phyloP scores from a whole-genome alignment of 2,888 invertebrate species.

The Phyto melanocephala region DNA sequence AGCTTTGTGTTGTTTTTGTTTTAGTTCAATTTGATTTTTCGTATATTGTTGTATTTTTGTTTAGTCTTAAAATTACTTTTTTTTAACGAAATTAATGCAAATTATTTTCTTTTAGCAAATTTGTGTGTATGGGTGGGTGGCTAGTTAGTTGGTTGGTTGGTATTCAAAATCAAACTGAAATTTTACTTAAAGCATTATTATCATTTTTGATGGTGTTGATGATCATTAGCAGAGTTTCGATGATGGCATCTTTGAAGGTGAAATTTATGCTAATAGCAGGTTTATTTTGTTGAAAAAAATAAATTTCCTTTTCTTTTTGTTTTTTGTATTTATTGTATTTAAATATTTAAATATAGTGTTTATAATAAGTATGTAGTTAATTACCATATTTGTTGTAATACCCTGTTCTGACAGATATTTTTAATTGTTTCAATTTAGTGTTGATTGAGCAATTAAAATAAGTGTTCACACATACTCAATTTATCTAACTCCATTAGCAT shows the following conservation, averaged over 20 bases:
- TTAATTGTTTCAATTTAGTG: too few species aligned
- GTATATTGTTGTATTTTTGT: neutral
- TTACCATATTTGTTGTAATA: neutral
- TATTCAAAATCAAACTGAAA: neutral
- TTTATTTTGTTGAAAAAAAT: constrained; percentile 7
- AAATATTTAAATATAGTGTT: too few species aligned
- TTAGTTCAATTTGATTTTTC: neutral
- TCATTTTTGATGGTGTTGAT: constrained; percentile 2
- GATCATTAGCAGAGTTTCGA: constrained; percentile 5
- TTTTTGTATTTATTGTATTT: neutral
- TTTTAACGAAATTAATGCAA: constrained; percentile 50
- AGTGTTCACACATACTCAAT: too few species aligned
- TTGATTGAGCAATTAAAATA: too few species aligned
- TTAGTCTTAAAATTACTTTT: neutral
- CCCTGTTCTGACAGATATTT: too few species aligned
- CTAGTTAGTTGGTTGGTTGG: neutral
- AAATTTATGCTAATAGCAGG: constrained; percentile 46
- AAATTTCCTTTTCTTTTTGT: constrained; percentile 18
- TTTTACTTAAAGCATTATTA: neutral
- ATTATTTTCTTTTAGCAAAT: constrained; percentile 50
- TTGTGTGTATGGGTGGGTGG: constrained; percentile 27
- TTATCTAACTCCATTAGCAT: too few species aligned
- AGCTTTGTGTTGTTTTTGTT: constrained; percentile 8
- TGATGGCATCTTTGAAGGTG: constrained; percentile 50
- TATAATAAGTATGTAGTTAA: neutral